Percentiles rank a stretch among this genome's conserved stretches.
These are phyloP conservation scores for Coryphaenoides rupestris DNA, from an alignment of 2,113 vertebrate species.

Conservation along the genomic window DNA sequence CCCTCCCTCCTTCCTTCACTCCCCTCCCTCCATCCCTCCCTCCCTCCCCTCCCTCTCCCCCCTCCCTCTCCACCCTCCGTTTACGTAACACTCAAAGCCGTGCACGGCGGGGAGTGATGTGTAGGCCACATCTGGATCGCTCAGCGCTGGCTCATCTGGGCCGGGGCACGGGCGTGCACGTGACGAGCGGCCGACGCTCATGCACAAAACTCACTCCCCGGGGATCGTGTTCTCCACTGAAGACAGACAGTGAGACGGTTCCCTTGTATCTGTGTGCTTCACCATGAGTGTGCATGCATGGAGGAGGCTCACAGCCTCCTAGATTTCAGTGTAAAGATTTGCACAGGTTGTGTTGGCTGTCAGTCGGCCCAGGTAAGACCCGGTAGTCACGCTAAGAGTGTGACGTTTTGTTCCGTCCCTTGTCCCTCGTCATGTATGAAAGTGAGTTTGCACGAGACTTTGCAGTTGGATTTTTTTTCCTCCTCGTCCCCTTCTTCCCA, in stretches of 20 bases:
- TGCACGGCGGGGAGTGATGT: conserved; percentile 56
- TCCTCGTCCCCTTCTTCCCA: conserved; percentile 38
- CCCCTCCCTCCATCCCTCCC: not conserved
- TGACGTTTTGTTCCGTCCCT: not conserved
- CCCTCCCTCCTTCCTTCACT: conserved; percentile 50
- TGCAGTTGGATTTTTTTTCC: conserved; percentile 35
- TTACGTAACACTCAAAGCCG: conserved; percentile 74
- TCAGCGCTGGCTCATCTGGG: conserved; percentile 48
- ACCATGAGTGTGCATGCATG: too few relatives aligned
- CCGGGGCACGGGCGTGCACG: conserved; percentile 38
- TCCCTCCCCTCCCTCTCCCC: not conserved
- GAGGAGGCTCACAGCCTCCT: too few relatives aligned
- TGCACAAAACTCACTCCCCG: conserved; percentile 47
- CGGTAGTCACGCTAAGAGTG: conserved; percentile 10
- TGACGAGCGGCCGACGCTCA: conserved; percentile 45
- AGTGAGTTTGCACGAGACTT: conserved; percentile 40
- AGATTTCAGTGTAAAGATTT: conserved; percentile 16
- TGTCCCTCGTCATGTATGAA: conserved; percentile 19
- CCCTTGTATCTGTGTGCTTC: too few relatives aligned
- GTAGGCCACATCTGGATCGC: conserved; percentile 69
- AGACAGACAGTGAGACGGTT: too few relatives aligned
- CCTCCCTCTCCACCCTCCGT: conserved; percentile 50
- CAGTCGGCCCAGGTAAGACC: too few relatives aligned
- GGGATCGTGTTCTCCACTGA: too few relatives aligned
- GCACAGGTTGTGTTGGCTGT: too few relatives aligned